phyloP scores from a whole-genome alignment of 1,140 invertebrate species.

The Calephelis virginiensis region DNA sequence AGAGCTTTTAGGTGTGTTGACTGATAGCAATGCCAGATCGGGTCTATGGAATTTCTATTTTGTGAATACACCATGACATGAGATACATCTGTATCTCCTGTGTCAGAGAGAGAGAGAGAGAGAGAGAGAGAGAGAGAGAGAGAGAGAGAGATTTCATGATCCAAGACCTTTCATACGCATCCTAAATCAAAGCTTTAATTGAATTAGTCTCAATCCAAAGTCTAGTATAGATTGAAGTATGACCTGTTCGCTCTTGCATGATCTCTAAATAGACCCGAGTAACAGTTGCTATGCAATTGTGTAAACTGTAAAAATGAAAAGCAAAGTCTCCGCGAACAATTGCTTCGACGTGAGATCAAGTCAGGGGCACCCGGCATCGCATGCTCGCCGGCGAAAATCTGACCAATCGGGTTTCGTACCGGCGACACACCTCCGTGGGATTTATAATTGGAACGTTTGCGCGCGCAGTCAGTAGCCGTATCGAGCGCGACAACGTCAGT shows the following conservation, averaged over 20 bases:
- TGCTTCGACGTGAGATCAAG: conserved; percentile 24
- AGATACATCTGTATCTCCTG: too few species aligned
- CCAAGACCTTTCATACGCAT: not conserved
- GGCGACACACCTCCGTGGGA: conserved; percentile 66
- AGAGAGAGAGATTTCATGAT: too few species aligned
- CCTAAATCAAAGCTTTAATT: not conserved
- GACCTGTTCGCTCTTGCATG: not conserved
- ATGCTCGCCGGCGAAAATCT: conserved; percentile 34
- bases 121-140: too few species aligned
- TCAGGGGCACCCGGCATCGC: conserved; percentile 32
- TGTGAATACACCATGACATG: too few species aligned
- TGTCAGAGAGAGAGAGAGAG: too few species aligned
- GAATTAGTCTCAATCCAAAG: not conserved
- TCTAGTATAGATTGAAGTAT: not conserved
- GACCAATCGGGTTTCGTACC: conserved; percentile 47
- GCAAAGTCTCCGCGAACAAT: not conserved
- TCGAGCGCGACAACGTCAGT: conserved; percentile 58
- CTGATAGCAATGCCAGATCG: too few species aligned
- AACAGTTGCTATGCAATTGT: not conserved
- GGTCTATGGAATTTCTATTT: too few species aligned
- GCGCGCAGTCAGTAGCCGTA: conserved; percentile 59
- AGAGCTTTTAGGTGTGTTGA: too few species aligned
- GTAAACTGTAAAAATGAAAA: conserved; percentile 8
- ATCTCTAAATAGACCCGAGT: not conserved
- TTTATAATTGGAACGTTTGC: conserved; percentile 70